Conservation (phyloP, 2,113 vertebrate species). For the Brevimyrus niger region DNA sequence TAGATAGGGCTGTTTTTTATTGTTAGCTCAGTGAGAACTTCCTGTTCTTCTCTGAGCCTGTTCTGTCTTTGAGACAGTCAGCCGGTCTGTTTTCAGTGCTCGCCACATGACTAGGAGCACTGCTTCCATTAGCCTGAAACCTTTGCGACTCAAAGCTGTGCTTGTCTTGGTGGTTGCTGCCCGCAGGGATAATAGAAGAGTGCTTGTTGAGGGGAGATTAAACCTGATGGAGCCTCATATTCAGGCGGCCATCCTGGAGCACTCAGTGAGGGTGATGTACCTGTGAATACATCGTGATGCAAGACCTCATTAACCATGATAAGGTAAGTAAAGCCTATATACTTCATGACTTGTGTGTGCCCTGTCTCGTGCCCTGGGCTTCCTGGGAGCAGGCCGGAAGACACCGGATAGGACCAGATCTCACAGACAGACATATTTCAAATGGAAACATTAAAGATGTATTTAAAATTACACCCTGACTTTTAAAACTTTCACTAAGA, state of each 20-base stretch:
- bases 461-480: neutral
- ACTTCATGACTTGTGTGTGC: neutral
- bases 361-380: neutral
- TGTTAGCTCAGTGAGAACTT: neutral
- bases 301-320: neutral
- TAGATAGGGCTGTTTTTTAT: neutral
- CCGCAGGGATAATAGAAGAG: neutral
- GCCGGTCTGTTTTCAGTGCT: neutral
- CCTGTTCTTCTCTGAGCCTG: neutral
- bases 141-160: neutral
- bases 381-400: neutral
- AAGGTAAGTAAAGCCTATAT: neutral
- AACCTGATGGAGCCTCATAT: neutral
- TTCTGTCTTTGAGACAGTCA: neutral
- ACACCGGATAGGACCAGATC: neutral
- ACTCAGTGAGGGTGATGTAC: neutral
- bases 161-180: neutral
- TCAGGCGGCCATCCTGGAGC: neutral
- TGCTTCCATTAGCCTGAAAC: neutral
- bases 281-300: neutral
- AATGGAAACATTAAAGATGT: neutral
- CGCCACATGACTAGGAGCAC: neutral
- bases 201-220: neutral
- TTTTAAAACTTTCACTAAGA: neutral
- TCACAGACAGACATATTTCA: neutral